phyloP scores from a whole-genome alignment of 2,888 invertebrate species.

The Spilosoma lubricipeda region DNA sequence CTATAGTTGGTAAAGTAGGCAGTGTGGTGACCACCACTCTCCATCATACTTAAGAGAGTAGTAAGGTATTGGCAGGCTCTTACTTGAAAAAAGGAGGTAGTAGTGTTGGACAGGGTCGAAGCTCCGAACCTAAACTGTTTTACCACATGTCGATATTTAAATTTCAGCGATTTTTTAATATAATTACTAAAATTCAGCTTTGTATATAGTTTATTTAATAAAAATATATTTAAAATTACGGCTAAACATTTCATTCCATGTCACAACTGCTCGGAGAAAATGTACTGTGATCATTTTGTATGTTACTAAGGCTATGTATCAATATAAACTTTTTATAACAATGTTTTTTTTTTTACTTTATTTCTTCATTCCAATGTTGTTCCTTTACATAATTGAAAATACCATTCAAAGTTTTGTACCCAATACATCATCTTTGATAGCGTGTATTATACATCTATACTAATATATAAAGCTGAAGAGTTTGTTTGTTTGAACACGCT shows the following conservation, averaged over 20 bases:
- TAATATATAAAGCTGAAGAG: too few relatives aligned
- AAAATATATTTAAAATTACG: conserved; percentile 17
- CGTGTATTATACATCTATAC: too few relatives aligned
- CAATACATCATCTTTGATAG: too few relatives aligned
- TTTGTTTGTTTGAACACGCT: too few relatives aligned
- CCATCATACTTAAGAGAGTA: too few relatives aligned
- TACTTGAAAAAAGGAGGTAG: too few relatives aligned
- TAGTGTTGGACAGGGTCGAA: not conserved
- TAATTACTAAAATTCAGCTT: conserved; percentile 11
- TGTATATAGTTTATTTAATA: conserved; percentile 14
- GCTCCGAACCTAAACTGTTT: not conserved
- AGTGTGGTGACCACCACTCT: too few relatives aligned
- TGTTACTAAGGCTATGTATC: conserved; percentile 53
- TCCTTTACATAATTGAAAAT: not conserved
- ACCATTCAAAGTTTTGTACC: not conserved
- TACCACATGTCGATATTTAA: not conserved
- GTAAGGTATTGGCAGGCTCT: too few relatives aligned
- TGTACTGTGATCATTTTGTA: conserved; percentile 66
- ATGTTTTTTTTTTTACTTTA: conserved; percentile 10
- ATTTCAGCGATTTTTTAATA: not conserved
- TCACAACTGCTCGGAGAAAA: conserved; percentile 39
- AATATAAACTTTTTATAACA: conserved; percentile 56
- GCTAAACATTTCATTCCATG: conserved; percentile 45
- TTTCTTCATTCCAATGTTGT: not conserved
- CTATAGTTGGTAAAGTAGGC: not conserved